Base-by-base conservation (phyloP, 2,888 invertebrate genomes). In the Deilephila elpenor region DNA sequence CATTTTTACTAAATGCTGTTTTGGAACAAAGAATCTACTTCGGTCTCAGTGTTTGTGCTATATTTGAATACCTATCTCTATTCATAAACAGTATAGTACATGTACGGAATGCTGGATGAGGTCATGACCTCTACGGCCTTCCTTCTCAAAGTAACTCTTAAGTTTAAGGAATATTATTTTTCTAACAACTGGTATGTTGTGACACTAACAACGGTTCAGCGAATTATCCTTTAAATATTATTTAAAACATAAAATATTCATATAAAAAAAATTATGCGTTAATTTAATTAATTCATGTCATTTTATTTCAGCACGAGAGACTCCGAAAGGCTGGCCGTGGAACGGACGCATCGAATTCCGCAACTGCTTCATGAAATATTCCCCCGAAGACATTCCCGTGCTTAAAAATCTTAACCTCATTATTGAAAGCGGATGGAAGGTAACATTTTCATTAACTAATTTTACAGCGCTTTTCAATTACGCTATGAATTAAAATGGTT, bases 381-480 rank as follows among this genome's bases (percentile, higher is more conserved):
- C 95, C 0, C 94, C 95, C 4, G 95, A 95, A 73, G 96, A 95
- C 72, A 93, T 96, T 53, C 96, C 97, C 0, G 97, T 98, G 14
- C 95, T 98, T 5, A 97, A 96, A 81, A 95, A 97, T 84, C 92
- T 98, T 19, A 97, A 96, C 82, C 90, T 98, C 67, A 87, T 91
- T 0, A 96, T 98, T 73, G 95, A 96, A 83, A 95, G 96, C 59
- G 96, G 96, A 56, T 96, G 96, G 93, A 97, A 97, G 94, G 96
- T 96, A 90, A 83, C 37, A 56, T 32, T 25, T 71, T 71, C 0
- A 44, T 17, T 29, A 53, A 53, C 51, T 17, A 8, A 5, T 19
- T 5, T 32, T 53, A 32, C 32, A 32, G 32, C 5, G 32, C 32
- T 32, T 32, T 32, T 32, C 5, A 32, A 32, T 32, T 32, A 32